phyloP scores from a whole-genome alignment of 2,888 invertebrate species.

The Ceramica pisi region DNA sequence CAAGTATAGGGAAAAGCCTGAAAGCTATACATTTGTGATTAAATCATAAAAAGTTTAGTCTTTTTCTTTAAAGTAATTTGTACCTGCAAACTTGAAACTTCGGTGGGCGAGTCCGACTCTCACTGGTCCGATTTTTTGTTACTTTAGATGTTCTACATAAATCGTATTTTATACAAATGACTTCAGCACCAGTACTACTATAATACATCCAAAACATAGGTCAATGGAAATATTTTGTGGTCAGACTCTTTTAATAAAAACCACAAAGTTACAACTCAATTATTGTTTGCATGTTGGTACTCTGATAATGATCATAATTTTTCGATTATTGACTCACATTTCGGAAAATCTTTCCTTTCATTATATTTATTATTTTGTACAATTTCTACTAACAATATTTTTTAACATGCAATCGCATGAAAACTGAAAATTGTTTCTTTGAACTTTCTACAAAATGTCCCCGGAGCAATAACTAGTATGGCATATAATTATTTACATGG shows the following conservation, averaged over 20 bases:
- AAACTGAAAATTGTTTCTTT: conserved; percentile 51
- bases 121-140: too few relatives aligned
- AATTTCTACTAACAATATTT: conserved; percentile 31
- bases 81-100: too few relatives aligned
- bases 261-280: conserved; percentile 35
- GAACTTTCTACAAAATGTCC: conserved; percentile 44
- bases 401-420: conserved; percentile 59
- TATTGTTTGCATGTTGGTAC: conserved; percentile 46
- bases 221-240: conserved; percentile 2
- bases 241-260: conserved; percentile 9
- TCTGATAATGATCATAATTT: conserved; percentile 41
- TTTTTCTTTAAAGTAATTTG: too few relatives aligned
- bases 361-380: conserved; percentile 41
- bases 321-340: conserved; percentile 43
- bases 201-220: too few relatives aligned
- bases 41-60: too few relatives aligned
- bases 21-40: too few relatives aligned
- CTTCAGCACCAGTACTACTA: neutral
- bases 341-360: conserved; percentile 22
- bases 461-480: conserved; percentile 31
- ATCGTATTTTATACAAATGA: conserved; percentile 9
- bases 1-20: too few relatives aligned
- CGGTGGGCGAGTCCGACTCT: too few relatives aligned
- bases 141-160: conserved; percentile 13
- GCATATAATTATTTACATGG: conserved; percentile 50